phyloP scores from a whole-genome alignment of 2,888 invertebrate genomes.

The Drosophila kuntzei region DNA sequence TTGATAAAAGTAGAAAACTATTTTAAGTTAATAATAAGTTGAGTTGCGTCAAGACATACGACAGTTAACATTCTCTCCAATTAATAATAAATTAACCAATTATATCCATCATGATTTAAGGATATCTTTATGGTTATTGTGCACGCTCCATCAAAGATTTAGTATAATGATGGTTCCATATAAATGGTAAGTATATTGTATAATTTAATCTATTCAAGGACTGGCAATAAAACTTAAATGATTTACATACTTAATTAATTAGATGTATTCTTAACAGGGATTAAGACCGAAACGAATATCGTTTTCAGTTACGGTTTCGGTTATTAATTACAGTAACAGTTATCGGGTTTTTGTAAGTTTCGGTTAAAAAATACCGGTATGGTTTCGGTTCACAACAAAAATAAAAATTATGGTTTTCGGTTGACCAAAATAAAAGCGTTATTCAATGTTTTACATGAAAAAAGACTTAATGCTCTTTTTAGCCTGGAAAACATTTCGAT shows the following conservation, averaged over 20 bases:
- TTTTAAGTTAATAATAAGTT: slow-evolving; percentile 20
- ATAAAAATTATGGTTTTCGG: too few species aligned
- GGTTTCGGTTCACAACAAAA: too few species aligned
- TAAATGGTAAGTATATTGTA: background rate
- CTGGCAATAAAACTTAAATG: slow-evolving; percentile 3
- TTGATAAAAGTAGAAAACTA: slow-evolving; percentile 29
- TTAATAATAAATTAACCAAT: slow-evolving; percentile 7
- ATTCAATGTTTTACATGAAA: too few species aligned
- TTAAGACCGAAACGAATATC: too few species aligned
- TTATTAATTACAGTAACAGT: too few species aligned
- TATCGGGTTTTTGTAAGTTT: too few species aligned
- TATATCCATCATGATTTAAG: background rate
- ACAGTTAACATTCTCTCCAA: slow-evolving; percentile 42
- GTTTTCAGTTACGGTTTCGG: too few species aligned
- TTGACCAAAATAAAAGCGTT: too few species aligned
- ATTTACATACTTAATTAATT: slow-evolving; percentile 1
- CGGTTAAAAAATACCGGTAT: too few species aligned
- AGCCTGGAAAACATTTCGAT: too few species aligned
- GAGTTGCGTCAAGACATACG: slow-evolving; percentile 47
- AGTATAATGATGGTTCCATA: background rate
- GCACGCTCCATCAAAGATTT: background rate
- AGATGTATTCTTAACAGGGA: slow-evolving; percentile 6
- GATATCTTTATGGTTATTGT: background rate
- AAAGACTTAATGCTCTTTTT: too few species aligned
- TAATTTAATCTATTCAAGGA: background rate